These are phyloP conservation scores for Microplitis deprimator DNA, from an alignment of 2,888 invertebrate genomes.

Conservation along the genomic window DNA sequence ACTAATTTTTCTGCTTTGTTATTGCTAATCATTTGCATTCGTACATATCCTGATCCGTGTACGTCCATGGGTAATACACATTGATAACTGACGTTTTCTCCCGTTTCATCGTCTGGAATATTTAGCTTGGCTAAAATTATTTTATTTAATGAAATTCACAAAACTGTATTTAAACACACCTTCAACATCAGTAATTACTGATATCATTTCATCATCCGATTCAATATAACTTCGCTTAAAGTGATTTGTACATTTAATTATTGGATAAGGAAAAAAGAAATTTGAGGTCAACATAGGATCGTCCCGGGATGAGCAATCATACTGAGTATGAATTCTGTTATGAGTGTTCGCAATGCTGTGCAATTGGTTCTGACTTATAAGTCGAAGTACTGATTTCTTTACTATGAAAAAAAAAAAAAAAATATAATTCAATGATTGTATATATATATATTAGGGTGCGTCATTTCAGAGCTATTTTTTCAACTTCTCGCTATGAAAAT, in stretches of 20 bases:
- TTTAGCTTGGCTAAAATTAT: neutral
- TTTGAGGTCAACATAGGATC: constrained; percentile 66
- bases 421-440: neutral
- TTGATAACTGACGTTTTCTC: constrained; percentile 79
- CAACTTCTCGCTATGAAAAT: too few species aligned
- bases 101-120: constrained; percentile 77
- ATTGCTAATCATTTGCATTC: constrained; percentile 78
- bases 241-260: constrained; percentile 77
- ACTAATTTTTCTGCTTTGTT: constrained; percentile 73
- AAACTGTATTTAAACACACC: constrained; percentile 69
- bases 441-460: too few species aligned
- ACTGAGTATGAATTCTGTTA: constrained; percentile 61
- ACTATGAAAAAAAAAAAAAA: constrained; percentile 49
- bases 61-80: constrained; percentile 80
- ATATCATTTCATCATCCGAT: constrained; percentile 81
- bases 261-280: constrained; percentile 66
- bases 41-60: constrained; percentile 79
- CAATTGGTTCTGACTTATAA: constrained; percentile 68
- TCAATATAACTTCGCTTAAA: constrained; percentile 80
- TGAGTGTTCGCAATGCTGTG: constrained; percentile 61
- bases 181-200: constrained; percentile 82
- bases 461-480: too few species aligned
- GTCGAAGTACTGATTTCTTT: constrained; percentile 69
- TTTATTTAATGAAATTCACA: constrained; percentile 1
- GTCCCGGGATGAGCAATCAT: constrained; percentile 49